A percentile compares a stretch with the other conserved stretches of the same genome.
phyloP scores from a whole-genome alignment of 2,113 vertebrate genomes.

The Pipra filicauda region DNA sequence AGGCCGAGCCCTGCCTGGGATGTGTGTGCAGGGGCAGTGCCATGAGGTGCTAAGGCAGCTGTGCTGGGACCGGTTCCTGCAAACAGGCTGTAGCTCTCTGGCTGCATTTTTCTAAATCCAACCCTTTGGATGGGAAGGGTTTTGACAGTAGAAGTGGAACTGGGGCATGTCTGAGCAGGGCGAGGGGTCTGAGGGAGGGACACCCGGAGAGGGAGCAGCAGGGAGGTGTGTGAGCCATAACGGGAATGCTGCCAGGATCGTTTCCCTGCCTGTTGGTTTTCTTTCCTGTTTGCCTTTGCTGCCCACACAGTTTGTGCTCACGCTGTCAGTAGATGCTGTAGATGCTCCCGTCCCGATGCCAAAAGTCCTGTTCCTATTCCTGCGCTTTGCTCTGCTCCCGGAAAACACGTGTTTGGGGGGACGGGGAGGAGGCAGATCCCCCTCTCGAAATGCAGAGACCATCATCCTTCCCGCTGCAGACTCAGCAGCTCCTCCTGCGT shows the following conservation, averaged over 20 bases:
- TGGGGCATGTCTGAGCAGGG: slow-evolving; percentile 46
- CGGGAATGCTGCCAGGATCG: neutral
- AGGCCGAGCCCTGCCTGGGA: neutral
- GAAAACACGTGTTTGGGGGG: neutral
- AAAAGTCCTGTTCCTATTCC: neutral
- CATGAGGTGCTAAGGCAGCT: fast-evolving
- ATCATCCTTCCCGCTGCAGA: neutral
- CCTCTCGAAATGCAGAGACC: neutral
- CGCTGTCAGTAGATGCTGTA: neutral
- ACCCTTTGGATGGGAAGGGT: neutral
- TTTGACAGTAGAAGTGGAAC: neutral
- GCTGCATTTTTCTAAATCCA: neutral
- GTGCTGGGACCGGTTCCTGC: neutral
- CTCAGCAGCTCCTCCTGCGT: neutral
- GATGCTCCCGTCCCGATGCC: neutral
- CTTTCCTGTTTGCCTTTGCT: slow-evolving; percentile 43
- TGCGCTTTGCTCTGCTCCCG: neutral
- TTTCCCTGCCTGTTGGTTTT: neutral
- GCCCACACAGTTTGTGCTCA: slow-evolving; percentile 3
- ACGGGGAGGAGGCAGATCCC: neutral
- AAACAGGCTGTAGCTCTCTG: neutral
- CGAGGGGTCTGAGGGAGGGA: slow-evolving; percentile 43
- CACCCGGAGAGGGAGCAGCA: neutral
- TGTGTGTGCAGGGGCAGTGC: neutral
- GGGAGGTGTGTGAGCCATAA: neutral